Conservation (phyloP, 2,888 invertebrate species). For the Scaptomyza tumidula region DNA sequence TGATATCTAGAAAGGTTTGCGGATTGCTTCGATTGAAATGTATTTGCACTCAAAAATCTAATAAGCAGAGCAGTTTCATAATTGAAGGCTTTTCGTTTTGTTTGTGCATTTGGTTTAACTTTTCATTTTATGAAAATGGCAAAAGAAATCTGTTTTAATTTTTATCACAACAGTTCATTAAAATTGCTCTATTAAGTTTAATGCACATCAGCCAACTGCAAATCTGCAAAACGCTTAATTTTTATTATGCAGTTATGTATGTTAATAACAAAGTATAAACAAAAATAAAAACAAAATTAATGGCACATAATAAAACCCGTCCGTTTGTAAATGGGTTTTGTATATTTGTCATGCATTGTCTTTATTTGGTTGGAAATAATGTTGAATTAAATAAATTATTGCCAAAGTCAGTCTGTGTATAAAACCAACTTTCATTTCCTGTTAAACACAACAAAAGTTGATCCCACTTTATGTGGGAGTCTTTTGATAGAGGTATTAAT, state of each 20-base stretch:
- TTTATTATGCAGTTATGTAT: slow-evolving; percentile 20
- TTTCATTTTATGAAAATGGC: not conserved
- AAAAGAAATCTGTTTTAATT: slow-evolving; percentile 25
- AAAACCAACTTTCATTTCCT: slow-evolving; percentile 72
- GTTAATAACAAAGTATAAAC: not conserved
- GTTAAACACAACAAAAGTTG: slow-evolving; percentile 28
- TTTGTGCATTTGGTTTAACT: not conserved
- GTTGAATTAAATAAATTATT: slow-evolving; percentile 72
- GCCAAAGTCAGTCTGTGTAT: slow-evolving; percentile 36
- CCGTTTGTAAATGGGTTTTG: slow-evolving; percentile 64
- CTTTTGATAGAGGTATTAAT: slow-evolving; percentile 5
- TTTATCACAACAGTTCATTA: slow-evolving; percentile 31
- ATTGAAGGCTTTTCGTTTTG: slow-evolving; percentile 7
- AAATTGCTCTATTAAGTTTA: slow-evolving; percentile 40
- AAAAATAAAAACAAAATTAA: slow-evolving; percentile 28
- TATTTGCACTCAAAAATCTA: slow-evolving; percentile 9
- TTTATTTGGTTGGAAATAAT: slow-evolving; percentile 71
- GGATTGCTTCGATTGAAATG: slow-evolving; percentile 15
- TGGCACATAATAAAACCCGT: slow-evolving; percentile 41
- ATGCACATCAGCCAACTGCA: slow-evolving; percentile 17
- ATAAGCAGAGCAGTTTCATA: not conserved
- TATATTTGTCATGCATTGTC: slow-evolving; percentile 67
- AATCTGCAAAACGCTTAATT: slow-evolving; percentile 33
- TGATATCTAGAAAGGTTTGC: slow-evolving; percentile 57
- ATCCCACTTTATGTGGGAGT: slow-evolving; percentile 55